Percentiles rank a stretch among this genome's conserved stretches.
These are phyloP conservation scores for Spermophilus dauricus DNA, from an alignment of 2,113 vertebrate species.

Conservation along the genomic window DNA sequence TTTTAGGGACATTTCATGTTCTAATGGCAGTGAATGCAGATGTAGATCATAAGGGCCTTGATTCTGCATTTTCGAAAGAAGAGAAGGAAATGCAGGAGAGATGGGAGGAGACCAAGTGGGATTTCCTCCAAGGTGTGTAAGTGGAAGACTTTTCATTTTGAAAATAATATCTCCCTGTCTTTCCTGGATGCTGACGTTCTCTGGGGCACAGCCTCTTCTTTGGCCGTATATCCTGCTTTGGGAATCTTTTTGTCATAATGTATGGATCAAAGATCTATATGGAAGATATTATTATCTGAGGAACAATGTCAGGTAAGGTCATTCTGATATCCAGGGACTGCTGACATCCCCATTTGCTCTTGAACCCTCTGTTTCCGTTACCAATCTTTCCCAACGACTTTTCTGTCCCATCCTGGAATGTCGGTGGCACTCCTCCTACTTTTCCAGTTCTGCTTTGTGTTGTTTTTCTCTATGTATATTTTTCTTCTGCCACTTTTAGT, in stretches of 20 bases:
- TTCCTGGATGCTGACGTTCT: background rate
- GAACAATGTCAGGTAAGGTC: background rate
- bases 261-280: background rate
- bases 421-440: background rate
- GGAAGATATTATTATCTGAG: background rate
- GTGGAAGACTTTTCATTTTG: conserved; percentile 39
- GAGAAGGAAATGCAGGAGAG: background rate
- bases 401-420: background rate
- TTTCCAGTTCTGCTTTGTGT: background rate
- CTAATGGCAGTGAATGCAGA: background rate
- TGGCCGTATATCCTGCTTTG: background rate
- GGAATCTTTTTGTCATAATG: background rate
- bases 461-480: background rate
- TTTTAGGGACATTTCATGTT: conserved; percentile 32
- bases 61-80: background rate
- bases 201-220: background rate
- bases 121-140: background rate
- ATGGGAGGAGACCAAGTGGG: background rate
- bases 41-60: background rate
- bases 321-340: background rate
- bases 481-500: background rate
- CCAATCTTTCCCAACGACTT: background rate
- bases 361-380: background rate
- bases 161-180: background rate
- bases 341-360: background rate